phyloP scores from a whole-genome alignment of 2,797 vertebrate species.

The Falco novaeseelandiae region DNA sequence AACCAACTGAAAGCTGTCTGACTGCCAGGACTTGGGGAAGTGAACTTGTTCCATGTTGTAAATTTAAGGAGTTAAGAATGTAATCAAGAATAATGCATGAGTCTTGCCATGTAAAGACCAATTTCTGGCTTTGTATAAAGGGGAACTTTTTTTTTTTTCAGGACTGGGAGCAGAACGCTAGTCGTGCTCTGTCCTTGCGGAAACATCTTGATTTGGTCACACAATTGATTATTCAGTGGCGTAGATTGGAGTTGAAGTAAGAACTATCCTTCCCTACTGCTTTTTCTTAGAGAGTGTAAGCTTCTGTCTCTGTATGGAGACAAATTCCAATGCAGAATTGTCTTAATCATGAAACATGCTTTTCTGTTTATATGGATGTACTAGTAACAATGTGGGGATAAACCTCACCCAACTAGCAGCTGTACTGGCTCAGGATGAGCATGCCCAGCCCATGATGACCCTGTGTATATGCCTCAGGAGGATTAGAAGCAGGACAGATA shows the following conservation, averaged over 20 bases:
- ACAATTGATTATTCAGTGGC: constrained; percentile 94
- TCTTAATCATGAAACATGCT: not conserved
- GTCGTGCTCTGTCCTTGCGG: constrained; percentile 85
- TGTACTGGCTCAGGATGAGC: not conserved
- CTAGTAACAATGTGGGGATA: not conserved
- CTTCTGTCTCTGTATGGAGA: not conserved
- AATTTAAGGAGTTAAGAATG: not conserved
- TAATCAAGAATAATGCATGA: not conserved
- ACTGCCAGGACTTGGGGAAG: not conserved
- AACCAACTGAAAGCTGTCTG: not conserved
- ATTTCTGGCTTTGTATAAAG: not conserved
- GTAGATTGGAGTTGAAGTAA: constrained; percentile 92
- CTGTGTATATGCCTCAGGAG: not conserved
- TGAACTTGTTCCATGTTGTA: not conserved
- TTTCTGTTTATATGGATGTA: not conserved
- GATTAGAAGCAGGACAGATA: not conserved
- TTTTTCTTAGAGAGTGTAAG: not conserved
- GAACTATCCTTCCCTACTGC: not conserved
- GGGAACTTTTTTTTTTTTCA: constrained; percentile 35
- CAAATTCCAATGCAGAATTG: not conserved
- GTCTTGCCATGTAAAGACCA: not conserved
- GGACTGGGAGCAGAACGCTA: constrained; percentile 98
- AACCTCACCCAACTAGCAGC: rapidly evolving
- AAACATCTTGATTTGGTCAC: constrained; percentile 89
- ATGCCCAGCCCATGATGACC: not conserved